phyloP scores from a whole-genome alignment of 1,140 invertebrate genomes.

The Drosophila bocqueti region DNA sequence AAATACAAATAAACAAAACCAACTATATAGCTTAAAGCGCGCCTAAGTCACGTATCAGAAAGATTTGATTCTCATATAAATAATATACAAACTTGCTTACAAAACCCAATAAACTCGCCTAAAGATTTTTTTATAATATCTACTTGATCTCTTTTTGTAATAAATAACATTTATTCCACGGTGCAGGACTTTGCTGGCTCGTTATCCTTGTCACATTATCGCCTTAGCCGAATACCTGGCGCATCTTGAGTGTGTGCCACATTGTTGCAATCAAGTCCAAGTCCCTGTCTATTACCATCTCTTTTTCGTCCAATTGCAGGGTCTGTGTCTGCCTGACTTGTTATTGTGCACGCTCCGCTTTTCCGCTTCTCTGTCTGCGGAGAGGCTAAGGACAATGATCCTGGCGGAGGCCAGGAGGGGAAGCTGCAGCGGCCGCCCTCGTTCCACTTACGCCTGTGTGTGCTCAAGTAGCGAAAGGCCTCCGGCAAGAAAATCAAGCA shows the following conservation, averaged over 20 bases:
- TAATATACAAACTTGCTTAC: not conserved
- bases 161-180: not conserved
- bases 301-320: slow-evolving; percentile 13
- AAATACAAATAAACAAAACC: not conserved
- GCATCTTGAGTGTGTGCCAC: slow-evolving; percentile 72
- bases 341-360: slow-evolving; percentile 70
- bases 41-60: not conserved
- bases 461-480: slow-evolving; percentile 82
- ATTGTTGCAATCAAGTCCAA: slow-evolving; percentile 74
- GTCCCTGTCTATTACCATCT: slow-evolving; percentile 47
- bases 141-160: too few species aligned
- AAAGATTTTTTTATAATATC: not conserved
- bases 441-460: slow-evolving; percentile 50
- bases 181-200: slow-evolving; percentile 39
- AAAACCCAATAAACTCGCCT: not conserved
- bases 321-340: slow-evolving; percentile 26
- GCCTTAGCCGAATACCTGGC: slow-evolving; percentile 77
- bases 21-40: not conserved
- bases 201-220: slow-evolving; percentile 83
- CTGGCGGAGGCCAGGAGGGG: not conserved
- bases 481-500: slow-evolving; percentile 72
- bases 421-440: slow-evolving; percentile 17
- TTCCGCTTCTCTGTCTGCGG: slow-evolving; percentile 49
- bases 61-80: not conserved
- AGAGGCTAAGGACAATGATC: slow-evolving; percentile 62